phyloP scores from a whole-genome alignment of 2,888 invertebrate species.

The Cantharis rustica region DNA sequence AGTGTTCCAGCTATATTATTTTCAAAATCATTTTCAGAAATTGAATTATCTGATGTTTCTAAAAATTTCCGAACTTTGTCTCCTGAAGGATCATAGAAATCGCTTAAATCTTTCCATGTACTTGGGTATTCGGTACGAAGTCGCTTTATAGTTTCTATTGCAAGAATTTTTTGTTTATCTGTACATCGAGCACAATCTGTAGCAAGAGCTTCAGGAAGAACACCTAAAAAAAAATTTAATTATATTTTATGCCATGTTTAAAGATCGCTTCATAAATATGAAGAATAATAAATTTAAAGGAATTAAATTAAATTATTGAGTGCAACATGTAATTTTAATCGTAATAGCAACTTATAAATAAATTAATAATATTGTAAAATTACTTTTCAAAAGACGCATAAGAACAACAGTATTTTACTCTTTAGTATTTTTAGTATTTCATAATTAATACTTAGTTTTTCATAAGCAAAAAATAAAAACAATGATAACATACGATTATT shows the following conservation, averaged over 20 bases:
- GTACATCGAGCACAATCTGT: constrained; percentile 71
- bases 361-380: background rate
- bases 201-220: constrained; percentile 71
- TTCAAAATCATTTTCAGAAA: constrained; percentile 1
- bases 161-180: constrained; percentile 67
- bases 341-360: background rate
- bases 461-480: background rate
- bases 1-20: constrained; percentile 1
- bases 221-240: constrained; percentile 57
- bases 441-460: too few species aligned
- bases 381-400: background rate
- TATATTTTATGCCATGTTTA: background rate
- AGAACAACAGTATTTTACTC: background rate
- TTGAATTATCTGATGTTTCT: constrained; percentile 46
- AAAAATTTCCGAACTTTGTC: constrained; percentile 36
- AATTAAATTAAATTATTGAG: background rate
- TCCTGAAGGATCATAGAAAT: constrained; percentile 73
- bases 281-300: background rate
- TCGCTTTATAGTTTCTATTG: constrained; percentile 68
- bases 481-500: background rate
- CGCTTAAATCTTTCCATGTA: constrained; percentile 68
- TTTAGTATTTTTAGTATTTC: too few species aligned
- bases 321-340: background rate
- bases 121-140: constrained; percentile 68
- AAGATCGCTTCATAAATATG: background rate